Evolutionary conservation across 2,113 vertebrate species (phyloP), one percentile per base, ranked within the genome.

Genomic region (Tachysurus fulvidraco): DNA sequence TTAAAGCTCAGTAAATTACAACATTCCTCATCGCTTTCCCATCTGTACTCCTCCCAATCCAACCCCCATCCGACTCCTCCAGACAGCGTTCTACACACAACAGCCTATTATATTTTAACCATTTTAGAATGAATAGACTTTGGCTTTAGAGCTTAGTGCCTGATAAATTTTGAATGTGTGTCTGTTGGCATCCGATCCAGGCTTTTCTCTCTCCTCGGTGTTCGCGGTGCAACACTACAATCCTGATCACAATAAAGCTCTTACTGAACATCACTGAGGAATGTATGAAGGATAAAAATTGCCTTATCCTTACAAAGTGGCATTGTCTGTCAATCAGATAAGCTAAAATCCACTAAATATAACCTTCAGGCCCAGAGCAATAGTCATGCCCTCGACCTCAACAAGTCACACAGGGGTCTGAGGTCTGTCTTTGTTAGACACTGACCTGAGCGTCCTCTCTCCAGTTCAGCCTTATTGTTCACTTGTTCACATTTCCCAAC

Each of bases 21-120:
- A 91, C 91, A 95, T 95, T 95, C 91, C 89, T 91, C 84, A 65
- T 89, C 88, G 87, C 88, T 96, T 96, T 94, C 92, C 94, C 94
- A 95, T 94, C 92, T 28, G 50, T 57, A 81, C 30, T 83, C 86
- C 82, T 21, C 78, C 89, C 52, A 41, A 17, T 62, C 73, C 57
- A 5, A 28, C 23, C 65, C 89, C 46, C 55, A 21, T 54, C 69
- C 41, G 1, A 19, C 25, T 25, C 36, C 17, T 90, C 83, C 87
- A 30, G 25, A 88, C 87, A 88, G 84, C 85, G 91, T 90, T 88
- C 88, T 91, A 92, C 92, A 86, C 84, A 84, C 89, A 82, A 92
- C 87, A 10, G 84, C 88, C 91, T 91, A 93, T 92, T 94, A 92
- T 41, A 25, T 54, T 44, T 55, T 50, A n/a, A 25, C 28, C 25